A percentile compares a stretch with the other conserved stretches of the same genome.
Evolutionary conservation across 1,140 invertebrate genomes (phyloP).

Genomic region (Protaetia brevitarsis): DNA sequence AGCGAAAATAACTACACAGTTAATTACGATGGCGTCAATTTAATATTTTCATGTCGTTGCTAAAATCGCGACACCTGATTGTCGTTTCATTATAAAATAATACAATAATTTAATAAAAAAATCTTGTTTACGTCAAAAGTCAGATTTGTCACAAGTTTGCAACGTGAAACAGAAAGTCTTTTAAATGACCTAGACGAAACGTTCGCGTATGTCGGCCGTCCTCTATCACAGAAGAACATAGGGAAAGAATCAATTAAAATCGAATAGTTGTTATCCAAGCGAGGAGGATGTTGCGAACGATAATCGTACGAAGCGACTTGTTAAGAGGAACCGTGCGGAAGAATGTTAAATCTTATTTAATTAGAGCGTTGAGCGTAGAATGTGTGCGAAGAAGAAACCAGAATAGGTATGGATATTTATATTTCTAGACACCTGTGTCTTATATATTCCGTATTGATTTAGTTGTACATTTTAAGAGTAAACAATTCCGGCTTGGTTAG

Average conservation of each 20-base stretch:
- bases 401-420: constrained; percentile 54
- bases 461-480: too few species aligned
- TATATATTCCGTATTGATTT: too few species aligned
- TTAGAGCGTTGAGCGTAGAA: constrained; percentile 59
- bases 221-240: constrained; percentile 26
- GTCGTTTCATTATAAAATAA: neutral
- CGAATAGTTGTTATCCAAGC: constrained; percentile 14
- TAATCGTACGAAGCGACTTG: constrained; percentile 62
- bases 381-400: constrained; percentile 59
- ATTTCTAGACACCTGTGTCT: too few species aligned
- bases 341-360: constrained; percentile 54
- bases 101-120: neutral
- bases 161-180: constrained; percentile 22
- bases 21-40: too few species aligned
- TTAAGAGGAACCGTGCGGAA: constrained; percentile 58
- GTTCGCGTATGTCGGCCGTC: constrained; percentile 34
- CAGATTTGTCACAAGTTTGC: constrained; percentile 12
- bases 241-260: constrained; percentile 19
- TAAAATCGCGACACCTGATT: neutral
- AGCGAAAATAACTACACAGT: too few species aligned
- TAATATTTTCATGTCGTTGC: too few species aligned
- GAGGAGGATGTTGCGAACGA: constrained; percentile 61
- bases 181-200: constrained; percentile 38
- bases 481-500: too few species aligned
- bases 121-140: constrained; percentile 19